phyloP scores from a whole-genome alignment of 2,113 vertebrate genomes.

The Pheucticus melanocephalus region DNA sequence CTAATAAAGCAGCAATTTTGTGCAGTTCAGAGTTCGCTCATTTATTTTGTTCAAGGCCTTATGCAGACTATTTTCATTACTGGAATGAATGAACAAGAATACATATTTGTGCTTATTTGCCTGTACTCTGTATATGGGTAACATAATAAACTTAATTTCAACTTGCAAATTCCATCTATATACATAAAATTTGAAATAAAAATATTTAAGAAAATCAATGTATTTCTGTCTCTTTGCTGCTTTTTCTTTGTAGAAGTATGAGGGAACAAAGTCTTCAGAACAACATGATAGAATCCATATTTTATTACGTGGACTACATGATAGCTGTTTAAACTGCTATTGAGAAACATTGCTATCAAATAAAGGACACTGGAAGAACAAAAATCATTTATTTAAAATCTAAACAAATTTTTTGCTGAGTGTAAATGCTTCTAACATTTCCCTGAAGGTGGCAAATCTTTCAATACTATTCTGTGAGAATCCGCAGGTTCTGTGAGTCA shows the following conservation, averaged over 20 bases:
- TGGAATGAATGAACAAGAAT: background rate
- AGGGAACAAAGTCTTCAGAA: background rate
- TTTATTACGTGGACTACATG: background rate
- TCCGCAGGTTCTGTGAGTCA: background rate
- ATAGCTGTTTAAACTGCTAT: background rate
- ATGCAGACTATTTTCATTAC: background rate
- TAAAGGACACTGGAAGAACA: background rate
- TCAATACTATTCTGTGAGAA: background rate
- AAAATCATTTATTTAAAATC: background rate
- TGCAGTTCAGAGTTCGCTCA: background rate
- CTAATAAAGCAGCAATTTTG: background rate
- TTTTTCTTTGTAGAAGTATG: background rate
- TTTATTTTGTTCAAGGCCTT: background rate
- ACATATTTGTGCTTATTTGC: background rate
- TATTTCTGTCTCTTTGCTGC: background rate
- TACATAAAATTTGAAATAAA: background rate
- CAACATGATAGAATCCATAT: rapidly evolving
- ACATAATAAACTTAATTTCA: background rate
- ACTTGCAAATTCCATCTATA: background rate
- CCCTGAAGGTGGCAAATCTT: background rate
- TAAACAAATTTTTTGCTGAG: background rate
- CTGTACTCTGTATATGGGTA: background rate
- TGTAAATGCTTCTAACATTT: background rate
- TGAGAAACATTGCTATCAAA: background rate
- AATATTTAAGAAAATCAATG: background rate